A percentile compares a stretch with the other conserved stretches of the same genome.
Conservation (phyloP, 2,888 invertebrate species). For the Rutpela maculata region DNA sequence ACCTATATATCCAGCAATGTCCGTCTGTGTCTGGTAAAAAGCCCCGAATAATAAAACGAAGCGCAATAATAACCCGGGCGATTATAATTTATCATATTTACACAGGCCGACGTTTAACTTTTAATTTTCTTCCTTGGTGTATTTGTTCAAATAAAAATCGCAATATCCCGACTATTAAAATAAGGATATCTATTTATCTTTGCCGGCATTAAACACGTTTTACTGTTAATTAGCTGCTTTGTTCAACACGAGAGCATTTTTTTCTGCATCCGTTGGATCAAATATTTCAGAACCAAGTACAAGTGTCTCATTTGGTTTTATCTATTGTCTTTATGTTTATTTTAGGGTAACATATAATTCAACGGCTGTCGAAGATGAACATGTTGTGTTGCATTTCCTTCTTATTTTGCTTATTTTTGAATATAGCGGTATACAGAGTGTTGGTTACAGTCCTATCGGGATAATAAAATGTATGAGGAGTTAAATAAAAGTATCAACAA, state of each 20-base stretch:
- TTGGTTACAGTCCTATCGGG: too few species aligned
- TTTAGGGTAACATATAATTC: too few species aligned
- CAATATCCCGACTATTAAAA: conserved; percentile 26
- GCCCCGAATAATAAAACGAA: conserved; percentile 13
- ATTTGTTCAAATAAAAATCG: conserved; percentile 36
- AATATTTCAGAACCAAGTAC: too few species aligned
- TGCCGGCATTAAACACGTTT: neutral
- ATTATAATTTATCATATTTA: conserved; percentile 46
- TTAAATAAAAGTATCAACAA: too few species aligned
- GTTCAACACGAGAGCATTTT: neutral
- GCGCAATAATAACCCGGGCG: conserved; percentile 25
- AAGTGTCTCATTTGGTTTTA: too few species aligned
- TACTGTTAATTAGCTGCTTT: conserved; percentile 19
- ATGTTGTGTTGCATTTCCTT: too few species aligned
- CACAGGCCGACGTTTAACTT: conserved; percentile 37
- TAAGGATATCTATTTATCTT: conserved; percentile 31
- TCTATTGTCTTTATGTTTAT: too few species aligned
- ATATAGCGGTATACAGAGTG: too few species aligned
- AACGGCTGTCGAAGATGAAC: too few species aligned
- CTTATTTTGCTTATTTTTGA: too few species aligned
- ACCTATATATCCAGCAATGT: conserved; percentile 24
- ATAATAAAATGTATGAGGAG: too few species aligned
- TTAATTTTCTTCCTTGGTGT: conserved; percentile 35
- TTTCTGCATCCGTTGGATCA: too few species aligned
- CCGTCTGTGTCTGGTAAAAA: conserved; percentile 33